Conservation (phyloP, 37 sponge, comb jelly and placozoan species). For the Spongia lamella region DNA sequence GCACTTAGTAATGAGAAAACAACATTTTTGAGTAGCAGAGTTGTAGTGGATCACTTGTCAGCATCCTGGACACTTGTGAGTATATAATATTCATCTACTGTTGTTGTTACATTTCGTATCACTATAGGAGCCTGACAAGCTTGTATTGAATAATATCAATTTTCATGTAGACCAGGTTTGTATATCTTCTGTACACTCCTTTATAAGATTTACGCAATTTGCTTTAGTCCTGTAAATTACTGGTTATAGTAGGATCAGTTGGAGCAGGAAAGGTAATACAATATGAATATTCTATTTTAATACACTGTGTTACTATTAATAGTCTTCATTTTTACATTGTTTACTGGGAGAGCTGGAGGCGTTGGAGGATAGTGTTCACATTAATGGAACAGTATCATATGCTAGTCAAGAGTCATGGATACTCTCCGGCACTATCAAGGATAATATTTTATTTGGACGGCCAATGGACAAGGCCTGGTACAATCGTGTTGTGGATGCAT, state of each 20-base stretch:
- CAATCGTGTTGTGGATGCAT: conserved; percentile 34
- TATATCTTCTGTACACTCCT: too few species aligned
- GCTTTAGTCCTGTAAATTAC: conserved; percentile 3
- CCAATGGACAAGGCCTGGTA: conserved; percentile 43
- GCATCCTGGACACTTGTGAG: too few species aligned
- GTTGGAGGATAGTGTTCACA: conserved; percentile 10
- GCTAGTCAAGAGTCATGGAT: conserved; percentile 58
- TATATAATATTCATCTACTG: not conserved
- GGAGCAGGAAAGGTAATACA: not conserved
- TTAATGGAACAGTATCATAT: conserved; percentile 37
- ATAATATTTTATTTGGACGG: conserved; percentile 60
- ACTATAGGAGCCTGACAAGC: conserved; percentile 2
- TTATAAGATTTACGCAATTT: too few species aligned
- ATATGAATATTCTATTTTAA: conserved; percentile 1
- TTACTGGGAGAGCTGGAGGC: conserved; percentile 52
- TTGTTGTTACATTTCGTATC: too few species aligned
- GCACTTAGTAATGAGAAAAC: too few species aligned
- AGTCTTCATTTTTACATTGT: conserved; percentile 49
- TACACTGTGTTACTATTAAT: not conserved
- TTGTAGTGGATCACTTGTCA: too few species aligned
- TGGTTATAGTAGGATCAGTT: not conserved
- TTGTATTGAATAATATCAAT: conserved; percentile 7
- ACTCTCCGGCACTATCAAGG: conserved; percentile 55
- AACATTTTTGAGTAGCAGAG: too few species aligned
- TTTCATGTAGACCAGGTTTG: conserved; percentile 42